Evolutionary conservation across 2,113 vertebrate species (phyloP).

Genomic region (Petroica traversi): DNA sequence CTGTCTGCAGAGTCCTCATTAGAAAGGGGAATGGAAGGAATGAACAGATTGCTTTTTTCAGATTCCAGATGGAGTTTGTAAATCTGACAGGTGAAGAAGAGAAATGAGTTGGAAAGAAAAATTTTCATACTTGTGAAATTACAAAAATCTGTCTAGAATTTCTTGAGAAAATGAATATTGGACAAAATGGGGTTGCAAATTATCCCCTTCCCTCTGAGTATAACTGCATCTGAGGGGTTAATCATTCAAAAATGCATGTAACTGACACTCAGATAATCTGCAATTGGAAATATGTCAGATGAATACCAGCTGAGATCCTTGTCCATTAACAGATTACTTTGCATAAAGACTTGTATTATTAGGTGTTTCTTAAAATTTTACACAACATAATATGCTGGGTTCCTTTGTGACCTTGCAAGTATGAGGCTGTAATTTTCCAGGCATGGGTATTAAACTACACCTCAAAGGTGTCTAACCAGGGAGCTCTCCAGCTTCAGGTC

Average conservation of each 20-base stretch:
- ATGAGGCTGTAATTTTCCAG: neutral
- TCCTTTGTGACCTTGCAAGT: neutral
- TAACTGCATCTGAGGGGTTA: neutral
- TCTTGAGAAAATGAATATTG: neutral
- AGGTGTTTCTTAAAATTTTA: neutral
- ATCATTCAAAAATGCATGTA: neutral
- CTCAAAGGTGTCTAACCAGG: neutral
- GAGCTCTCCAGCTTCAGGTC: neutral
- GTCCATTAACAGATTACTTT: neutral
- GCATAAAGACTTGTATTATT: neutral
- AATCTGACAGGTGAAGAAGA: conserved; percentile 37
- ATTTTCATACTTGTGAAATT: neutral
- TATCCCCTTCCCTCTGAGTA: neutral
- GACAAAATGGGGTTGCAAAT: neutral
- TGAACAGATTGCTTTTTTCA: conserved; percentile 45
- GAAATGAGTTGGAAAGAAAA: conserved; percentile 33
- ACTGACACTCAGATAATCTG: neutral
- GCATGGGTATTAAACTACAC: neutral
- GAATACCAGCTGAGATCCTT: neutral
- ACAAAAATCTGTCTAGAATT: neutral
- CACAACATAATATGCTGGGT: neutral
- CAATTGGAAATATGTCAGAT: neutral
- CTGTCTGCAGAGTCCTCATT: neutral
- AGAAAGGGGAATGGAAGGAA: neutral
- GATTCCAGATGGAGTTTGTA: conserved; percentile 49